phyloP scores from a whole-genome alignment of 2,113 vertebrate species.

The Pavo muticus region DNA sequence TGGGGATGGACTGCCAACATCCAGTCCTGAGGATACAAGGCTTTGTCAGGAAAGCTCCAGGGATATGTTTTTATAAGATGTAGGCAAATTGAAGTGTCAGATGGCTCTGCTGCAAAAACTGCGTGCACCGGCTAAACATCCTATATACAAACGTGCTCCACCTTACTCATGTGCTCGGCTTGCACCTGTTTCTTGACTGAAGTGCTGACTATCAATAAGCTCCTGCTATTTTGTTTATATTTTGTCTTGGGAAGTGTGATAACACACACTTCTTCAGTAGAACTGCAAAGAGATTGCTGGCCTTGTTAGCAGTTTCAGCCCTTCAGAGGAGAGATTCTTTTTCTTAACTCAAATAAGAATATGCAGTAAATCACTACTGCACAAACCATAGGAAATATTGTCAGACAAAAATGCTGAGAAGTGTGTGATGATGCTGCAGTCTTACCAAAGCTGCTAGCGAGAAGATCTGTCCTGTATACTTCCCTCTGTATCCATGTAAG shows the following conservation, averaged over 20 bases:
- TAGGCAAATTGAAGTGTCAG: not conserved
- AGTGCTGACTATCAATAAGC: not conserved
- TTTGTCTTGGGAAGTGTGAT: not conserved
- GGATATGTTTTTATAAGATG: rapidly evolving
- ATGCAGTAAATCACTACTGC: not conserved
- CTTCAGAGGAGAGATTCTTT: not conserved
- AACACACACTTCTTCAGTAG: not conserved
- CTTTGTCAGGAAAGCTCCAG: not conserved
- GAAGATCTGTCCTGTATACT: not conserved
- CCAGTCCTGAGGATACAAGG: not conserved
- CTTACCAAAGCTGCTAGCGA: not conserved
- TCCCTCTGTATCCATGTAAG: not conserved
- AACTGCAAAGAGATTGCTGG: not conserved
- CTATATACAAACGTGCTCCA: not conserved
- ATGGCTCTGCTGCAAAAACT: not conserved
- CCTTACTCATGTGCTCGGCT: rapidly evolving
- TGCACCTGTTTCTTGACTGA: not conserved
- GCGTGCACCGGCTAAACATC: rapidly evolving
- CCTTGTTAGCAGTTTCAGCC: not conserved
- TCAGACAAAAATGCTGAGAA: not conserved
- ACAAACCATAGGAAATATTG: not conserved
- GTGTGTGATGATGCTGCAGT: not conserved
- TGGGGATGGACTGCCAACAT: not conserved
- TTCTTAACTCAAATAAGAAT: not conserved
- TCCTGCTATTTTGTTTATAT: not conserved